Evolutionary conservation across 2,797 vertebrate genomes (phyloP), one percentile per base, ranked within the genome.

Genomic region (Sitta carolinensis): DNA sequence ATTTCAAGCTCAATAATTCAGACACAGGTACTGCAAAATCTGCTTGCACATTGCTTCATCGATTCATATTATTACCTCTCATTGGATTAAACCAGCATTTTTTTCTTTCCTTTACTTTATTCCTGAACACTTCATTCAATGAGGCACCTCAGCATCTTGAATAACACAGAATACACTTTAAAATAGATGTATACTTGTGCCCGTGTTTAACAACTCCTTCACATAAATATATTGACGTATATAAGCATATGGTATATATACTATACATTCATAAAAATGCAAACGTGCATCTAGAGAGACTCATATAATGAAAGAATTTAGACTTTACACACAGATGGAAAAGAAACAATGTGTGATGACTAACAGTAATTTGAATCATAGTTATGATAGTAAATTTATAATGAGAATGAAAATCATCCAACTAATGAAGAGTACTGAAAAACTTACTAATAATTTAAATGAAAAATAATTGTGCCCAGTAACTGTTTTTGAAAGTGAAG

Each of bases 1-100:
- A 96, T 97, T 96, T 96, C 87, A 89, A 91, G 59, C 64, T 87
- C 19, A 91, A 36, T 87, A 87, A 87, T 94, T 94, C 74, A 89
- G 57, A 95, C n/a, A 92, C 45, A 73, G 38, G 74, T 62, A 90
- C 74, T 34, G 80, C 64, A 70, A 23, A 84, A 61, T 36, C 48
- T 70, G 80, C 75, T 92, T 59, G 34, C 54, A n/a, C 34, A 52
- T 23, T 17, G 1, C 32, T 75, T 94, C 48, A 89, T 93, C 68
- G 74, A 40, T 75, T 96, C 57, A 57, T 70, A 52, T 68, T 80
- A 78, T 95, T 95, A 68, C 47, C 23, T 84, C 70, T 85, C 47
- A 84, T 7, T 64, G 68, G 34, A 52, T 75, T 89, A 78, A 90
- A 87, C 6, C 23, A 61, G 14, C 16, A 73, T 17, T 8, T 34